phyloP scores from a whole-genome alignment of 2,113 vertebrate species.

The Cryptomyrus ogoouensis region DNA sequence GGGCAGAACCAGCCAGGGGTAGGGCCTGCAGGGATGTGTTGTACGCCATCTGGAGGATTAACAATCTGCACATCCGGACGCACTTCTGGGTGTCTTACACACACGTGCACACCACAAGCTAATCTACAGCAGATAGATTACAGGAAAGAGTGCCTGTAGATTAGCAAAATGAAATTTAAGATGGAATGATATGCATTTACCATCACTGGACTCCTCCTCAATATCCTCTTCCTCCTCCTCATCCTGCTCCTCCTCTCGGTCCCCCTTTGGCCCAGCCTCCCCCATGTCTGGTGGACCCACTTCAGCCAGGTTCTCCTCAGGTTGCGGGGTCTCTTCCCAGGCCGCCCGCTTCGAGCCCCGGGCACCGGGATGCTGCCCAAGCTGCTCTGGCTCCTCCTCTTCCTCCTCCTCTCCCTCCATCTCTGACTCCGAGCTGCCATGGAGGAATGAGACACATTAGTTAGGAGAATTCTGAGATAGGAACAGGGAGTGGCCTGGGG shows the following conservation, averaged over 20 bases:
- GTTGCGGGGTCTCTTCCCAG: slow-evolving; percentile 87
- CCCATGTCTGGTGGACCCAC: slow-evolving; percentile 44
- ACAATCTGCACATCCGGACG: background rate
- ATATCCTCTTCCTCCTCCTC: slow-evolving; percentile 42
- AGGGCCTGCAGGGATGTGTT: background rate
- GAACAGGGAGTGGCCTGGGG: background rate
- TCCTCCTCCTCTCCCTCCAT: slow-evolving; percentile 75
- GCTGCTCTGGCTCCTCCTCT: slow-evolving; percentile 46
- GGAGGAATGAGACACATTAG: slow-evolving; percentile 15
- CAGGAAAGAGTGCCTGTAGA: background rate
- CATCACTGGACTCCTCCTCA: slow-evolving; percentile 76
- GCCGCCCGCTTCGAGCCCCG: slow-evolving; percentile 86
- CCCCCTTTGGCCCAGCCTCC: background rate
- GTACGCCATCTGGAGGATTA: background rate
- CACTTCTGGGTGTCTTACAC: background rate
- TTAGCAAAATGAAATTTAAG: background rate
- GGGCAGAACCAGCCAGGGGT: background rate
- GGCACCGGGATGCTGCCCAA: slow-evolving; percentile 49
- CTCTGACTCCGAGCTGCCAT: slow-evolving; percentile 91
- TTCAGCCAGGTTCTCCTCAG: slow-evolving; percentile 63
- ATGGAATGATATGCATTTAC: slow-evolving; percentile 47
- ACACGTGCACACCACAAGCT: background rate
- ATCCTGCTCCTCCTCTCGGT: slow-evolving; percentile 35
- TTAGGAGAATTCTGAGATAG: background rate
- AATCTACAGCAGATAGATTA: background rate